Evolutionary conservation across 2,888 invertebrate species (phyloP), one percentile per base, ranked within the genome.

Genomic region (Bellardia pandia): DNA sequence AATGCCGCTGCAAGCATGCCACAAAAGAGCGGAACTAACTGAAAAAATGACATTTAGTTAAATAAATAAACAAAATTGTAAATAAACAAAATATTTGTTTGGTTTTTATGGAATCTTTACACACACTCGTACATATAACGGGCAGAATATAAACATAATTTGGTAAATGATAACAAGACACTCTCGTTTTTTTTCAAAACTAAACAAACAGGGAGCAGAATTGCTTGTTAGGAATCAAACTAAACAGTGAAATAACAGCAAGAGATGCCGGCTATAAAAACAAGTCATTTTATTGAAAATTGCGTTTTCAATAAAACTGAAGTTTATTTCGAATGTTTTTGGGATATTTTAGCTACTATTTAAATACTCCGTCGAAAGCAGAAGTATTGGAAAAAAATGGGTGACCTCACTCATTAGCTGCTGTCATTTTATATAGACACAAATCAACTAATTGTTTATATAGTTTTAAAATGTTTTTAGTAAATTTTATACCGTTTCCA

Each of bases 341-440:
- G 11, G 9, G 9, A 45, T 51, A 3, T 58, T 58, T 58, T 23
- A 45, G 60, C 60, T 40, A 23, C 8, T 2, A 30, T 11, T 13
- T 4, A 58, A 64, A 51, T 5, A 23, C 4, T 60, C 13, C 7
- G 51, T 74, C 23, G 13, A 62, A 45, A 1, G 51, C 4, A 51
- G 14, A n/a, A 13, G 5, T 30, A 33, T 58, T 16, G 23, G 9
- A 45, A 3, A 76, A 13, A 74, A 68, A 58, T 80, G 74, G 80
- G 42, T 85, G 87, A 85, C 85, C 87, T 85, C 85, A 85, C 81
- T 87, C 85, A 87, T 87, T 87, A 85, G 85, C 87, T 85, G 69
- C 85, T 87, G 87, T 87, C 85, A 84, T 87, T 81, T 68, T 64
- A 33, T 42, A 83, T 40, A 45, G 53, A 42, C 77, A 68, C 23